Evolutionary conservation across 2,113 vertebrate genomes (phyloP).

Genomic region (Sarotherodon lohbergeri): DNA sequence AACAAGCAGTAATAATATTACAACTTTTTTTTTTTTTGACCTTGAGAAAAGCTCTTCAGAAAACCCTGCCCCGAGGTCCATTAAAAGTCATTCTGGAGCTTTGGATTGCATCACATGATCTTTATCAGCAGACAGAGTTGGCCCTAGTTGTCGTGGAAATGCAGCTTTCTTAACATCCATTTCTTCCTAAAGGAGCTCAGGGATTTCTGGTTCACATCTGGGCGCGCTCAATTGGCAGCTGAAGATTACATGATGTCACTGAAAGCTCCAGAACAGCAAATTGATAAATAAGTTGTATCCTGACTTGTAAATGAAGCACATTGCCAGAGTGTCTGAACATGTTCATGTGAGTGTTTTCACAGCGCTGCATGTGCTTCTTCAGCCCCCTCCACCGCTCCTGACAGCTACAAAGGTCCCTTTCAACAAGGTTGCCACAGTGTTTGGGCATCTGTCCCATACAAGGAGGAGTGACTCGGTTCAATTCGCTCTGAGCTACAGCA

Average conservation of each 20-base stretch:
- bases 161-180: not conserved
- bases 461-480: not conserved
- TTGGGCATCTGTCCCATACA: not conserved
- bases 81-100: not conserved
- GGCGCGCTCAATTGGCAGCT: not conserved
- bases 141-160: not conserved
- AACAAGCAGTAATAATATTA: not conserved
- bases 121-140: not conserved
- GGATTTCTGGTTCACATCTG: not conserved
- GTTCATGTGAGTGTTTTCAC: not conserved
- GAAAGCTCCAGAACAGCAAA: not conserved
- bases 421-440: not conserved
- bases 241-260: not conserved
- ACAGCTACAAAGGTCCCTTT: constrained; percentile 11
- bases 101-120: not conserved
- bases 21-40: not conserved
- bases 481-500: not conserved
- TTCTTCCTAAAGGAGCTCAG: not conserved
- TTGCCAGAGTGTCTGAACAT: not conserved
- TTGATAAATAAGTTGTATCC: not conserved
- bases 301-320: not conserved
- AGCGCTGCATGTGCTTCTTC: not conserved
- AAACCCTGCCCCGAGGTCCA: not conserved
- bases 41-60: not conserved
- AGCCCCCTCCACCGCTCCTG: not conserved